Percentiles rank a stretch among this genome's conserved stretches.
Evolutionary conservation across 2,888 invertebrate genomes (phyloP).

Genomic region (Eristalis pertinax): DNA sequence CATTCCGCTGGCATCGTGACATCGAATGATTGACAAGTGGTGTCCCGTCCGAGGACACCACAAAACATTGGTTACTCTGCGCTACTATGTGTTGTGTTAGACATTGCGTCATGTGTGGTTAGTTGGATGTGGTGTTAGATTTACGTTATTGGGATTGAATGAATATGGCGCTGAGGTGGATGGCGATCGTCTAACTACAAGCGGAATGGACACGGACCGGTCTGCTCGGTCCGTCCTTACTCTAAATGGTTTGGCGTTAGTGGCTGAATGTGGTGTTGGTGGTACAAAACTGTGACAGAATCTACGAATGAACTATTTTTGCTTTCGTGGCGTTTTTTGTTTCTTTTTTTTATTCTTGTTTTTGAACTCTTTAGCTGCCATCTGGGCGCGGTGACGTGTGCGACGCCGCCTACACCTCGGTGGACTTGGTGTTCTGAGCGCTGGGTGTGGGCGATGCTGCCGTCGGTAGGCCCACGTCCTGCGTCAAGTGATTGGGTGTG

Average conservation of each 20-base stretch:
- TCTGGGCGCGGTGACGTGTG: background rate
- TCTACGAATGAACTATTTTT: background rate
- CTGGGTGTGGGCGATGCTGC: conserved; percentile 80
- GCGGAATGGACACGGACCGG: conserved; percentile 40
- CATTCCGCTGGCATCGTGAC: conserved; percentile 26
- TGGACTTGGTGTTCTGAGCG: conserved; percentile 78
- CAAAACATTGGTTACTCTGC: conserved; percentile 39
- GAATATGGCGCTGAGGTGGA: conserved; percentile 2
- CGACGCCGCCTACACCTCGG: conserved; percentile 79
- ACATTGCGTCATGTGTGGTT: conserved; percentile 55
- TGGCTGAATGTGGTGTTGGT: conserved; percentile 27
- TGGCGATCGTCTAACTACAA: conserved; percentile 9
- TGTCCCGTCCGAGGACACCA: conserved; percentile 18
- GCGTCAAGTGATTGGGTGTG: conserved; percentile 75
- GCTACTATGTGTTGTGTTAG: conserved; percentile 15
- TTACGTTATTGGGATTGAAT: conserved; percentile 28
- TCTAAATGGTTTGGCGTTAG: conserved; percentile 34
- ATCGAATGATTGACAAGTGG: conserved; percentile 16
- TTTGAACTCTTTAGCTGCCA: conserved; percentile 58
- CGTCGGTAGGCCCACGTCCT: conserved; percentile 80
- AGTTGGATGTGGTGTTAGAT: background rate
- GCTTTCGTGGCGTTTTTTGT: background rate
- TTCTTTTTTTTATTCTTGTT: background rate
- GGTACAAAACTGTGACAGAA: background rate
- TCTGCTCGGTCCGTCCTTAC: conserved; percentile 34